Percentiles rank a stretch among this genome's conserved stretches.
Conservation (phyloP, 2,113 vertebrate species). For the Mormyrus iriodes region DNA sequence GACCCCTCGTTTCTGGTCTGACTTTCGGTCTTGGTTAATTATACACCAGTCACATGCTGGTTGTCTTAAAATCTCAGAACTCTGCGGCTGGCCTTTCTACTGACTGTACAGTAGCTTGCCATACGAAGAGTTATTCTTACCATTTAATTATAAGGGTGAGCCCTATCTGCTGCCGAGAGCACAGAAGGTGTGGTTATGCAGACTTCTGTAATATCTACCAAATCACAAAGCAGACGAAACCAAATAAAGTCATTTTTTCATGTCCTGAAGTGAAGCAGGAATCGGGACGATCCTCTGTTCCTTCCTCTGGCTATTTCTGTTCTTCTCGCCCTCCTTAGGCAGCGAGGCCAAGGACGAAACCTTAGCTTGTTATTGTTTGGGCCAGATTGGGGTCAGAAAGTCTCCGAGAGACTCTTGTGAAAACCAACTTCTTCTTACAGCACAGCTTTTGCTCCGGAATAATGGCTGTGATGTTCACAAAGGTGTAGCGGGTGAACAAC, state of each 20-base stretch:
- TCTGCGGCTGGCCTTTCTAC: not conserved
- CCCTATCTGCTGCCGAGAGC: not conserved
- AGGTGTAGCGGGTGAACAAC: not conserved
- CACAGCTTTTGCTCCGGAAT: not conserved
- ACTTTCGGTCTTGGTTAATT: not conserved
- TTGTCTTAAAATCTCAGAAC: not conserved
- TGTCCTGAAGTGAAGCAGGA: not conserved
- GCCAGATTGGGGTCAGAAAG: not conserved
- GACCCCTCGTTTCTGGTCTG: not conserved
- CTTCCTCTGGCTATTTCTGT: not conserved
- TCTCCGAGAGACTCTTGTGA: not conserved
- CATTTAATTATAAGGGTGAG: not conserved
- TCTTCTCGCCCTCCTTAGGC: not conserved
- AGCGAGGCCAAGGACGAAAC: not conserved
- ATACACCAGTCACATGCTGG: not conserved
- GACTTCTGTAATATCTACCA: not conserved
- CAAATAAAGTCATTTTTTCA: not conserved
- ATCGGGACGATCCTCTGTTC: not conserved
- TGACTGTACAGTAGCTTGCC: not conserved
- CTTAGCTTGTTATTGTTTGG: not conserved
- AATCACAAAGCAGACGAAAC: not conserved
- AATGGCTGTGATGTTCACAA: not conserved
- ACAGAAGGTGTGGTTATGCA: not conserved
- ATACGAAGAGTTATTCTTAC: not conserved
- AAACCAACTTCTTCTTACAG: not conserved